Conservation (phyloP, 2,888 invertebrate species). For the Nymphalis polychloros region DNA sequence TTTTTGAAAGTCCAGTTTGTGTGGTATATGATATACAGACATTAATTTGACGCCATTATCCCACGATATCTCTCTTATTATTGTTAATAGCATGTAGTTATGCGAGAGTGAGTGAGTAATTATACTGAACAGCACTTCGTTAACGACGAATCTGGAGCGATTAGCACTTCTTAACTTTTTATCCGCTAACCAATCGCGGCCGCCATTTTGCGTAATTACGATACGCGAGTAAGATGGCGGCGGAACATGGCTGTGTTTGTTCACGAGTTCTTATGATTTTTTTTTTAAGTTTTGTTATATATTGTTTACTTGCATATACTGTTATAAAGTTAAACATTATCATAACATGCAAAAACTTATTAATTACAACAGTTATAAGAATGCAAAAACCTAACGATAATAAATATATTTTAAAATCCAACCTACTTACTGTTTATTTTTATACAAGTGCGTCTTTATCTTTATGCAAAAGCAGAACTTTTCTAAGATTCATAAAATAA, state of each 20-base stretch:
- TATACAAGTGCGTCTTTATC: background rate
- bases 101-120: slow-evolving; percentile 51
- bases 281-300: slow-evolving; percentile 2
- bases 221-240: slow-evolving; percentile 60
- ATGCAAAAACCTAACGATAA: too few relatives aligned
- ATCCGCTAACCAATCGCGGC: slow-evolving; percentile 62
- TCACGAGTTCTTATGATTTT: slow-evolving; percentile 55
- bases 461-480: background rate
- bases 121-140: slow-evolving; percentile 69
- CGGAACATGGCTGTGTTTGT: slow-evolving; percentile 48
- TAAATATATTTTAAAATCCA: too few relatives aligned
- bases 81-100: slow-evolving; percentile 38
- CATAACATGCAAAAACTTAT: too few relatives aligned
- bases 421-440: too few relatives aligned
- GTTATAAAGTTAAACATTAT: too few relatives aligned
- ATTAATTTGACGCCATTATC: slow-evolving; percentile 36
- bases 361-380: too few relatives aligned
- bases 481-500: slow-evolving; percentile 7
- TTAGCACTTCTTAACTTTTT: slow-evolving; percentile 70
- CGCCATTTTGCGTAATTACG: slow-evolving; percentile 72
- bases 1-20: background rate
- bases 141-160: slow-evolving; percentile 69
- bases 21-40: slow-evolving; percentile 2
- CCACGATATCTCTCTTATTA: slow-evolving; percentile 43
- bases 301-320: background rate